phyloP scores from a whole-genome alignment of 2,888 invertebrate species.

The Drosophila niveifrons region DNA sequence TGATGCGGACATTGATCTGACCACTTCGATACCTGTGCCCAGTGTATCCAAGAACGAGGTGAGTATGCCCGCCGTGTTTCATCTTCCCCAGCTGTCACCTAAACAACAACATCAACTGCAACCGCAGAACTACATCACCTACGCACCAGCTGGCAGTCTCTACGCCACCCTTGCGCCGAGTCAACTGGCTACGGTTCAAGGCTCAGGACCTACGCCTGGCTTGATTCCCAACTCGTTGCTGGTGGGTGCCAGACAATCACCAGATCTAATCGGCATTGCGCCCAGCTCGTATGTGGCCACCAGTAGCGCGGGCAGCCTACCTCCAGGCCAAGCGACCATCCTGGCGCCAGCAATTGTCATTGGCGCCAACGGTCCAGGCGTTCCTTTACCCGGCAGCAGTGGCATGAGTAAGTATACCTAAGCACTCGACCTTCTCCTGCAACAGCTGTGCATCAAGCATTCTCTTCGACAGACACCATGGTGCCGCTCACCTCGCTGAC shows the following conservation, averaged over 20 bases:
- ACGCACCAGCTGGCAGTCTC: slow-evolving; percentile 82
- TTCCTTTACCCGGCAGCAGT: slow-evolving; percentile 65
- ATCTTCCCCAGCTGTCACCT: slow-evolving; percentile 8
- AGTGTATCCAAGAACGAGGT: slow-evolving; percentile 85
- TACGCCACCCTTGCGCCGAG: slow-evolving; percentile 82
- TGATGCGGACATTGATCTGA: slow-evolving; percentile 90
- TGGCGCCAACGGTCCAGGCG: slow-evolving; percentile 65
- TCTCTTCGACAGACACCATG: slow-evolving; percentile 73
- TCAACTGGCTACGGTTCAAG: slow-evolving; percentile 59
- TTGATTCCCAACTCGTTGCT: slow-evolving; percentile 68
- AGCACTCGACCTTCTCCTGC: background rate
- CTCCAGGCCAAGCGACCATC: slow-evolving; percentile 49
- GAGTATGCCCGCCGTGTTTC: slow-evolving; percentile 43
- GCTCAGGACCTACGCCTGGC: slow-evolving; percentile 31
- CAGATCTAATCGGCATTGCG: slow-evolving; percentile 84
- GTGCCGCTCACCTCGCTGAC: slow-evolving; percentile 83
- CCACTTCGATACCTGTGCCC: slow-evolving; percentile 87
- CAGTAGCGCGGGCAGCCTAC: slow-evolving; percentile 41
- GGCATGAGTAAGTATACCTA: slow-evolving; percentile 68
- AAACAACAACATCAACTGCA: slow-evolving; percentile 21
- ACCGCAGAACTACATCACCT: slow-evolving; percentile 83
- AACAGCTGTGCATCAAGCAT: background rate
- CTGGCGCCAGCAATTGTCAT: slow-evolving; percentile 79
- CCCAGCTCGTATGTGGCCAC: slow-evolving; percentile 75
- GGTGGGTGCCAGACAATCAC: slow-evolving; percentile 82